These are phyloP conservation scores for Orchesellides sinensis DNA, from an alignment of 2,888 invertebrate species.

Conservation along the genomic window DNA sequence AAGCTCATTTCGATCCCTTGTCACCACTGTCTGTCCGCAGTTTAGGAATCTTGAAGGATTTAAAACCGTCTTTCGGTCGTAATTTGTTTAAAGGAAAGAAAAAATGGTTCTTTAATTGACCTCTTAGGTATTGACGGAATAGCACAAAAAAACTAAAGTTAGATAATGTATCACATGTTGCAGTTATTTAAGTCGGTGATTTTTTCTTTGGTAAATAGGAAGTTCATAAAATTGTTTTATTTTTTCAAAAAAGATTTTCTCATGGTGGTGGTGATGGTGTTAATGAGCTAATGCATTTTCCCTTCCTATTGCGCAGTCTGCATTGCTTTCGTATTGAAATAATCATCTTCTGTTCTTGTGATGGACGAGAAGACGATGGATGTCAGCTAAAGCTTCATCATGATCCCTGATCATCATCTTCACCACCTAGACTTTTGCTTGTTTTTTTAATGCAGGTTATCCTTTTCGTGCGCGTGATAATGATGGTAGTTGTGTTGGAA, in stretches of 20 bases:
- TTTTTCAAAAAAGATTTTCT: background rate
- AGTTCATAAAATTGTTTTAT: background rate
- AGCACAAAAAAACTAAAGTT: background rate
- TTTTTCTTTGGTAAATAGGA: background rate
- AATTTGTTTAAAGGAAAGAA: constrained; percentile 17
- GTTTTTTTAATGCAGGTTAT: background rate
- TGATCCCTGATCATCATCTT: constrained; percentile 24
- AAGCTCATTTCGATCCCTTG: background rate
- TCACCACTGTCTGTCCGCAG: constrained; percentile 10
- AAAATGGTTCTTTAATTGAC: constrained; percentile 38
- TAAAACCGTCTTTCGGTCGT: constrained; percentile 26
- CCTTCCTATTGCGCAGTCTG: background rate
- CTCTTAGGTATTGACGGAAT: background rate
- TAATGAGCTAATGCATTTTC: constrained; percentile 35
- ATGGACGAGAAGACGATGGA: constrained; percentile 36
- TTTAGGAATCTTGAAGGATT: constrained; percentile 19
- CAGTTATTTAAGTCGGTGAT: too few relatives aligned
- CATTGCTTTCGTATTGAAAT: constrained; percentile 7
- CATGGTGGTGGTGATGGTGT: constrained; percentile 6
- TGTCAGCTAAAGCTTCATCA: constrained; percentile 24
- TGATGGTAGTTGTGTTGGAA: background rate
- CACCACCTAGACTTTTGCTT: background rate
- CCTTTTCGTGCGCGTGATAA: background rate
- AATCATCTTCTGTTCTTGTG: constrained; percentile 27
- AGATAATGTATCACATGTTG: background rate